Base-by-base conservation (phyloP, 2,888 invertebrate species). In the Leptopilina myrica region DNA sequence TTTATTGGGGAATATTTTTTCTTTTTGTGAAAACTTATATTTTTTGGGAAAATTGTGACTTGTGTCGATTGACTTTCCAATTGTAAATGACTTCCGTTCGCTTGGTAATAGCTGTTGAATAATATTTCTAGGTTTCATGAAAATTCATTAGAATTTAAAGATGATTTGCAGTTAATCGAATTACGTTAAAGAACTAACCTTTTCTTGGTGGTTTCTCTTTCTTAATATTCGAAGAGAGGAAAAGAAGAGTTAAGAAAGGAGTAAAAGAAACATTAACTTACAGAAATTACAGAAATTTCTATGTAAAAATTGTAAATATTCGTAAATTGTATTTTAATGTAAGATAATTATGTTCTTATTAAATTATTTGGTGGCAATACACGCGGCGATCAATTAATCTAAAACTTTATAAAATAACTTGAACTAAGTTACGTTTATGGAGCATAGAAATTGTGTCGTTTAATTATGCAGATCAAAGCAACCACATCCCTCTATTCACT, bases 381-480 rank as follows among this genome's bases (percentile, higher is more conserved):
- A n/a, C 8, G 2, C 8, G 3, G 9, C 3, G 20, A 9, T 62
- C 15, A 59, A 59, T 59, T 59, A 59, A 59, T 59, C 9, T 62
- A 62, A 20, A 62, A 62, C 49, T 49, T 9, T 49, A 62, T 20
- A 15, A 62, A 33, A 20, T 62, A 43, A 15, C 62, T 3, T 9
- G 20, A 62, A 9, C n/a, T 59, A 5, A 43, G 9, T 5, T 69
- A 33, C 59, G 33, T 65, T 40, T 12, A 33, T 62, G 6, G n/a
- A 12, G 49, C 33, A 66, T 77, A 43, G 82, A 84, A 86, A 84
- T 82, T 81, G 80, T 76, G 78, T 79, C 83, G 83, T 84, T 85
- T 85, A 84, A 85, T 85, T 85, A 84, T 84, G 77, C 78, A 82
- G 85, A 85, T 85, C 85, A 85, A 85, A 85, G 85, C 77, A 76